phyloP scores from a whole-genome alignment of 2,888 invertebrate species.

The Carcina quercana region DNA sequence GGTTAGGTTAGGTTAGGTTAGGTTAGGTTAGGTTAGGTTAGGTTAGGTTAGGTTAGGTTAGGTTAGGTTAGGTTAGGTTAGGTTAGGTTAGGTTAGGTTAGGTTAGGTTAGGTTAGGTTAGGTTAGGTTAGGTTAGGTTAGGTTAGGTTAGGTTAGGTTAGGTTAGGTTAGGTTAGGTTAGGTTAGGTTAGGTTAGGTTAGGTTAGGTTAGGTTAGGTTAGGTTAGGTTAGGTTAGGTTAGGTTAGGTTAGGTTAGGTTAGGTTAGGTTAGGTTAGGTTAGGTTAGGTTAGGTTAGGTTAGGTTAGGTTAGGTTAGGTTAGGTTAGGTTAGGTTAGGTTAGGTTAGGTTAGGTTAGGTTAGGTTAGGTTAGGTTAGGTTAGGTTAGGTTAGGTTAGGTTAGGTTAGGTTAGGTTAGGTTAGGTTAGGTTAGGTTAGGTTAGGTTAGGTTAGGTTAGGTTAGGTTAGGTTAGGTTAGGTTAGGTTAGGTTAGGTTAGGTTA shows the following conservation, averaged over 20 bases:
- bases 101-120: slow-evolving; percentile 12
- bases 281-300: slow-evolving; percentile 18
- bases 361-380: slow-evolving; percentile 7
- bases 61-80: slow-evolving; percentile 14
- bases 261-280: slow-evolving; percentile 19
- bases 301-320: slow-evolving; percentile 17
- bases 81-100: slow-evolving; percentile 13
- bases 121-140: slow-evolving; percentile 18
- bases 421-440: slow-evolving; percentile 6
- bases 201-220: slow-evolving; percentile 21
- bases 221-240: slow-evolving; percentile 21
- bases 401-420: slow-evolving; percentile 8
- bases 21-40: slow-evolving; percentile 14
- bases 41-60: slow-evolving; percentile 12
- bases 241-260: slow-evolving; percentile 20
- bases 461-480: slow-evolving; percentile 19
- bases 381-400: slow-evolving; percentile 8
- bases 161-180: slow-evolving; percentile 19
- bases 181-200: slow-evolving; percentile 20
- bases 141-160: slow-evolving; percentile 19
- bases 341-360: slow-evolving; percentile 14
- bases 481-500: slow-evolving; percentile 18
- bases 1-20: slow-evolving; percentile 14
- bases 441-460: slow-evolving; percentile 10
- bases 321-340: slow-evolving; percentile 19